Evolutionary conservation across 2,113 vertebrate genomes (phyloP).

Genomic region (Xiphophorus couchianus): DNA sequence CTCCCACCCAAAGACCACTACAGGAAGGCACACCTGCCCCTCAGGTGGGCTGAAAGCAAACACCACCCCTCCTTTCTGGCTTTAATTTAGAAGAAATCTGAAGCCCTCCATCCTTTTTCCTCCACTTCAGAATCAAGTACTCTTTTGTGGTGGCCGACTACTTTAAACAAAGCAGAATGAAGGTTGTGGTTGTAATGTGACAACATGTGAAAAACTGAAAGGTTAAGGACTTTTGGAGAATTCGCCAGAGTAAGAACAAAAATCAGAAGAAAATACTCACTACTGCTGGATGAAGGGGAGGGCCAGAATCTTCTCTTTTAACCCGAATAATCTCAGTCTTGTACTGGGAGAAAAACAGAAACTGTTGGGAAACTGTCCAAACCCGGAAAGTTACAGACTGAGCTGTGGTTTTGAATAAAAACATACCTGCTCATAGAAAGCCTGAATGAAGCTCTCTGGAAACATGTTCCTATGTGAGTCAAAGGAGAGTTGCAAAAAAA

Average conservation of each 20-base stretch:
- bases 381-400: background rate
- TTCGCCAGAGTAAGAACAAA: background rate
- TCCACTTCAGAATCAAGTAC: background rate
- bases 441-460: background rate
- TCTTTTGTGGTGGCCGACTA: background rate
- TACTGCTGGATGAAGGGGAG: accelerated
- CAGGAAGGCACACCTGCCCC: too few relatives aligned
- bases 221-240: too few relatives aligned
- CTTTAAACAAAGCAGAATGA: too few relatives aligned
- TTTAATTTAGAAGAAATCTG: too few relatives aligned
- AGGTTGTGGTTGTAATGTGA: too few relatives aligned
- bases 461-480: conserved; percentile 1
- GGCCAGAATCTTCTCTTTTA: accelerated
- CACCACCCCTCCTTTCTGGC: too few relatives aligned
- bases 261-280: background rate
- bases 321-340: background rate
- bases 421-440: conserved; percentile 10
- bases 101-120: too few relatives aligned
- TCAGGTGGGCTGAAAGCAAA: too few relatives aligned
- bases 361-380: background rate
- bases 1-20: too few relatives aligned
- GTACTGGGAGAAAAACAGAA: background rate
- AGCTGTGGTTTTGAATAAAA: background rate
- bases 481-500: too few relatives aligned
- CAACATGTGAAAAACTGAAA: background rate